These are phyloP conservation scores for Phyllostomus discolor DNA, from an alignment of 2,113 vertebrate genomes.

Conservation along the genomic window DNA sequence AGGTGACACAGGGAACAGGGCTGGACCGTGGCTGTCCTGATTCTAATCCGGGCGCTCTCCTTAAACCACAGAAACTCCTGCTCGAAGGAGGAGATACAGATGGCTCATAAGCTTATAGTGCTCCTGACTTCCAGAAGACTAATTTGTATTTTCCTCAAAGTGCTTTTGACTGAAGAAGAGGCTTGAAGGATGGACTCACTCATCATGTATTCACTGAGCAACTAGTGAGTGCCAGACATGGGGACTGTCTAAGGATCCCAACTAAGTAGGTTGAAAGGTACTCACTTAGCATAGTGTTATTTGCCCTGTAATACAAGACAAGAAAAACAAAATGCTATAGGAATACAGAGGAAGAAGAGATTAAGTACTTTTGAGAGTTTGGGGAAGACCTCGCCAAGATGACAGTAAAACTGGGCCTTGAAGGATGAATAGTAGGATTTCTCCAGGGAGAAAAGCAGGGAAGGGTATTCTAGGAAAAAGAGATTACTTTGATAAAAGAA, in stretches of 20 bases:
- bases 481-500: neutral
- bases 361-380: neutral
- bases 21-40: neutral
- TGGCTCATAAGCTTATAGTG: neutral
- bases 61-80: neutral
- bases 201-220: neutral
- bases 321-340: neutral
- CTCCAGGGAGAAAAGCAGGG: neutral
- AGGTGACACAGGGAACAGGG: neutral
- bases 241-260: neutral
- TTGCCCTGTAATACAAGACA: neutral
- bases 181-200: neutral
- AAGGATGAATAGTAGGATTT: neutral
- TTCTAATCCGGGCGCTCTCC: neutral
- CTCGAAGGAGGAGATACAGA: neutral
- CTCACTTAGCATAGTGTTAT: neutral
- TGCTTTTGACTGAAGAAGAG: neutral
- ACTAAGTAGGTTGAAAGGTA: neutral
- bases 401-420: neutral
- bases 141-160: neutral
- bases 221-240: neutral
- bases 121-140: neutral
- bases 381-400: neutral
- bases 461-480: neutral
- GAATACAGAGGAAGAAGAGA: neutral